phyloP scores from a whole-genome alignment of 2,113 vertebrate species.

The Forbesichthys agassizii region DNA sequence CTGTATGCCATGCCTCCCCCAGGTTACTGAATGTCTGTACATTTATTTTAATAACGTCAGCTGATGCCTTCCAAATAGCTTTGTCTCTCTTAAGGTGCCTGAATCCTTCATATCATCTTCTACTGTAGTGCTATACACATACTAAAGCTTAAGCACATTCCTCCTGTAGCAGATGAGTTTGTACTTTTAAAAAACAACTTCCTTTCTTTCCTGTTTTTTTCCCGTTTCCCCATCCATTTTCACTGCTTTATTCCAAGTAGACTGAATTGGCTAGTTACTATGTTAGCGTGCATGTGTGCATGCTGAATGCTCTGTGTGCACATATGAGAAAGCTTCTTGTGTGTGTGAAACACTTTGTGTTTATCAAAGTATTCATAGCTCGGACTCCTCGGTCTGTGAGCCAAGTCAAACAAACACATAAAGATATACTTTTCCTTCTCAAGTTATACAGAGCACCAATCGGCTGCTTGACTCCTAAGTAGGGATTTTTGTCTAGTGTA shows the following conservation, averaged over 20 bases:
- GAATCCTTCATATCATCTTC: too few species aligned
- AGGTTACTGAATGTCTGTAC: background rate
- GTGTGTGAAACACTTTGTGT: constrained; percentile 40
- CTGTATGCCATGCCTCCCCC: background rate
- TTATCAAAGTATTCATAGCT: constrained; percentile 54
- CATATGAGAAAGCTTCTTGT: background rate
- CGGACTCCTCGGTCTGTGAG: constrained; percentile 40
- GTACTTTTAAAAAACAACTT: background rate
- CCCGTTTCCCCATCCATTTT: background rate
- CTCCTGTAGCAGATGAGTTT: background rate
- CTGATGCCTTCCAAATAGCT: too few species aligned
- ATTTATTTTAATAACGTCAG: background rate
- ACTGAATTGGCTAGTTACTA: background rate
- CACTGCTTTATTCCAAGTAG: background rate
- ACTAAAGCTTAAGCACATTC: background rate
- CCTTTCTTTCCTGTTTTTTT: background rate
- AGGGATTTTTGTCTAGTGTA: constrained; percentile 16
- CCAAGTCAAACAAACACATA: constrained; percentile 71
- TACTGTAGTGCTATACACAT: too few species aligned
- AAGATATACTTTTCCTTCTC: constrained; percentile 53
- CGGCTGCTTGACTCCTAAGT: constrained; percentile 47
- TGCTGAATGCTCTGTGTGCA: background rate
- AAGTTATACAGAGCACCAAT: constrained; percentile 29
- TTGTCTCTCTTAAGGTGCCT: too few species aligned
- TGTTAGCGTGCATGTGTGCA: background rate